A percentile compares a stretch with the other conserved stretches of the same genome.
These are phyloP conservation scores for Andrena bucephala DNA, from an alignment of 2,888 invertebrate species.

Conservation along the genomic window DNA sequence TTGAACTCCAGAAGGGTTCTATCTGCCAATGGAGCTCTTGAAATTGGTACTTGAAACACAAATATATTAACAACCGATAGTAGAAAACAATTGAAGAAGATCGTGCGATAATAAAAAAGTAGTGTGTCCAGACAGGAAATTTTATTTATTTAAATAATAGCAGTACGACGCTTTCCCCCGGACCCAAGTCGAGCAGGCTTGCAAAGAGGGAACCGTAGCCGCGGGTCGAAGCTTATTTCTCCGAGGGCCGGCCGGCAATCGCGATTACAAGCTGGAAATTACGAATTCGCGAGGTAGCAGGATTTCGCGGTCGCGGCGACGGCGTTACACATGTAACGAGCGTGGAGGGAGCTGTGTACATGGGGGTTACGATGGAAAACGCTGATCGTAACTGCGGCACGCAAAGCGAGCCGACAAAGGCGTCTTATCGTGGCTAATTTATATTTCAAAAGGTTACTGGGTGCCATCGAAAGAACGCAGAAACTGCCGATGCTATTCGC, in stretches of 20 bases:
- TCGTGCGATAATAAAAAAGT: too few relatives aligned
- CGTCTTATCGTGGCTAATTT: slow-evolving; percentile 70
- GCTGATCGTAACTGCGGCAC: slow-evolving; percentile 55
- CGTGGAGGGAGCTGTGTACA: neutral
- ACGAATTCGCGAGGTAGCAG: slow-evolving; percentile 42
- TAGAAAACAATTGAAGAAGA: too few relatives aligned
- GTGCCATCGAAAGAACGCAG: slow-evolving; percentile 50
- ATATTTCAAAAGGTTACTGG: slow-evolving; percentile 68
- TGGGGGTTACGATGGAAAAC: slow-evolving; percentile 36
- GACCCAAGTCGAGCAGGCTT: neutral
- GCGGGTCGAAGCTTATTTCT: slow-evolving; percentile 24
- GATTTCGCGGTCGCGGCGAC: slow-evolving; percentile 13
- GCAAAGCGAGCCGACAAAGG: slow-evolving; percentile 72
- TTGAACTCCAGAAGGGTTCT: too few relatives aligned
- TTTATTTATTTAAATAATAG: too few relatives aligned
- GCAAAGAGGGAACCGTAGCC: neutral
- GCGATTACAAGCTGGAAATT: slow-evolving; percentile 50
- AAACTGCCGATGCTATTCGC: slow-evolving; percentile 47
- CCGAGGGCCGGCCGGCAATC: slow-evolving; percentile 32
- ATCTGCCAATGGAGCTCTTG: too few relatives aligned
- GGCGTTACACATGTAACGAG: slow-evolving; percentile 34
- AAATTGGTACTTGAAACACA: too few relatives aligned
- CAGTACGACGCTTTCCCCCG: neutral
- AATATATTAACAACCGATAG: too few relatives aligned
- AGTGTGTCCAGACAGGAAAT: too few relatives aligned